These are phyloP conservation scores for Reticulitermes speratus DNA, from an alignment of 1,140 invertebrate species.

Conservation along the genomic window DNA sequence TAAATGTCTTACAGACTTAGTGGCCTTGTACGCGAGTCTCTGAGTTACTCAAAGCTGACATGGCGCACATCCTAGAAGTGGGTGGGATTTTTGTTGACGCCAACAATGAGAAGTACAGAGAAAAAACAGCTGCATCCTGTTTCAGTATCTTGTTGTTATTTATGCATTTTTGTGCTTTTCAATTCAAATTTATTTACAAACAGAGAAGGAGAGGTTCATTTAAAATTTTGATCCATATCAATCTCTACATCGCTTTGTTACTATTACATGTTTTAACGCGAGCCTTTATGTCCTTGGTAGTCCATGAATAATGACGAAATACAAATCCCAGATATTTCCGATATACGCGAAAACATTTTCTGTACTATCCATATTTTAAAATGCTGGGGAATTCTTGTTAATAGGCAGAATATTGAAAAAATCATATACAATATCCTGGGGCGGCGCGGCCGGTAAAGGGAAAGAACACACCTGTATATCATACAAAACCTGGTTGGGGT, in stretches of 20 bases:
- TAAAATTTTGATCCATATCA: neutral
- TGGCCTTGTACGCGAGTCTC: too few relatives aligned
- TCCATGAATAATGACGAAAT: constrained; percentile 12
- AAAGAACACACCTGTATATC: constrained; percentile 19
- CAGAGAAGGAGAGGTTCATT: neutral
- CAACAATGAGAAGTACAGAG: too few relatives aligned
- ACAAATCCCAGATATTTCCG: neutral
- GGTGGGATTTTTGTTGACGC: too few relatives aligned
- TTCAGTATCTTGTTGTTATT: too few relatives aligned
- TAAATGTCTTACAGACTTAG: too few relatives aligned
- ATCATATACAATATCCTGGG: neutral
- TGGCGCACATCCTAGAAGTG: too few relatives aligned
- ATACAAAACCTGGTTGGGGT: neutral
- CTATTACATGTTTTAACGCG: neutral
- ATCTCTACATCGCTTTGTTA: neutral
- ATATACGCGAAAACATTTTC: neutral
- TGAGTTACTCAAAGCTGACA: too few relatives aligned
- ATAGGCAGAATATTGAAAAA: neutral
- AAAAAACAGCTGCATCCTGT: too few relatives aligned
- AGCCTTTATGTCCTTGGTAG: neutral
- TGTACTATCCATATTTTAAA: neutral
- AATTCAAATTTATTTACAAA: too few relatives aligned
- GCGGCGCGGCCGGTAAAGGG: neutral
- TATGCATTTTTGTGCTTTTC: neutral
- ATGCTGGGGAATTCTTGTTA: constrained; percentile 16